Percentiles rank a stretch among this genome's conserved stretches.
Conservation (phyloP, 1,140 invertebrate genomes). For the Leptestheria dahalacensis region DNA sequence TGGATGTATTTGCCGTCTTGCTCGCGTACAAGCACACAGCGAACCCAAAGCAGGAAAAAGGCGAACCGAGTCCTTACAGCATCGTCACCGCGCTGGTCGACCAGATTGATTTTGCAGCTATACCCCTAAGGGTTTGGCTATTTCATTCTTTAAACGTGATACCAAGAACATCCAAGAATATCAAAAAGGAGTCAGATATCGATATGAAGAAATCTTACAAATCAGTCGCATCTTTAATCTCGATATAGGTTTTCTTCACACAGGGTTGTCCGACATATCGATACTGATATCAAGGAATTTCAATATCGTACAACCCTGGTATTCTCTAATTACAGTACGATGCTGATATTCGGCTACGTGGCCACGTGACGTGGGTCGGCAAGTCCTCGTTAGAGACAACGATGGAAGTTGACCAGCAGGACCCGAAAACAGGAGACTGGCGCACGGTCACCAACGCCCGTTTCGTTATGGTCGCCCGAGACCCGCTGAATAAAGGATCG, state of each 20-base stretch:
- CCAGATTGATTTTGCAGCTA: conserved; percentile 39
- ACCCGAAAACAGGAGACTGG: conserved; percentile 33
- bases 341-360: conserved; percentile 51
- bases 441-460: conserved; percentile 44
- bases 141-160: neutral
- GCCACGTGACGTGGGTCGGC: conserved; percentile 61
- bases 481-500: conserved; percentile 42
- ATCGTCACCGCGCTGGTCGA: conserved; percentile 63
- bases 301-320: neutral
- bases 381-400: conserved; percentile 53
- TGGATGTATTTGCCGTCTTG: conserved; percentile 61
- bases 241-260: no score
- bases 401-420: conserved; percentile 48
- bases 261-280: no score
- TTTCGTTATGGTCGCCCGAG: conserved; percentile 56
- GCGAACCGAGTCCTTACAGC: conserved; percentile 39
- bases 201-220: no score
- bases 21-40: conserved; percentile 50
- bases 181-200: no score
- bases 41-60: conserved; percentile 35
- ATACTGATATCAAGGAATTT: no score
- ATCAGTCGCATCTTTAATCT: no score
- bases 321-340: conserved; percentile 27
- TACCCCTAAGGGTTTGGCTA: neutral
- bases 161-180: no score